These are phyloP conservation scores for Urocynchramus pylzowi DNA, from an alignment of 2,113 vertebrate genomes.

Conservation along the genomic window DNA sequence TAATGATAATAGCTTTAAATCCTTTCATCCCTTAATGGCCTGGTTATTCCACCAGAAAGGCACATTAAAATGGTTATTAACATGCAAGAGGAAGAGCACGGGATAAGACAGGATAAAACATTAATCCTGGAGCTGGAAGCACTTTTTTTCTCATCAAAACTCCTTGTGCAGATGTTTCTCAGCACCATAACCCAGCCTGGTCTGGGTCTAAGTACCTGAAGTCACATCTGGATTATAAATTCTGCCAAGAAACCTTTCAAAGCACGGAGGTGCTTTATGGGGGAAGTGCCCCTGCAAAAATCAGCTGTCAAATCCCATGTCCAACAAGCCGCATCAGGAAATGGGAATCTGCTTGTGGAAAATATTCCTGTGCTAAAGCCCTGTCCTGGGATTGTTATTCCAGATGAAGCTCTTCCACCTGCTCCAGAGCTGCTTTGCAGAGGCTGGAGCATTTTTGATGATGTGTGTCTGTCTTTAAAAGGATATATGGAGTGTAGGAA, in stretches of 20 bases:
- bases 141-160: background rate
- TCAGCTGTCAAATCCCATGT: background rate
- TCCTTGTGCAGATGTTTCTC: background rate
- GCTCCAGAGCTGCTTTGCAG: background rate
- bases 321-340: background rate
- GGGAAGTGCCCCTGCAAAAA: background rate
- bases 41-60: background rate
- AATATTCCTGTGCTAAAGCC: background rate
- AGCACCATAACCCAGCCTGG: background rate
- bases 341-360: background rate
- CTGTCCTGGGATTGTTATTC: background rate
- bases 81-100: background rate
- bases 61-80: background rate
- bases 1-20: background rate
- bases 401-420: background rate
- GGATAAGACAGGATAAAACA: background rate
- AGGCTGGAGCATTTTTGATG: background rate
- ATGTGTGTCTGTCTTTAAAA: background rate
- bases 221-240: background rate
- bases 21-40: background rate
- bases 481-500: background rate
- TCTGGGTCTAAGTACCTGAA: background rate
- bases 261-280: background rate
- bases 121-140: background rate
- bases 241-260: background rate